A percentile compares a stretch with the other conserved stretches of the same genome.
Evolutionary conservation across 2,797 vertebrate species (phyloP).

Genomic region (Chaunax sp.): DNA sequence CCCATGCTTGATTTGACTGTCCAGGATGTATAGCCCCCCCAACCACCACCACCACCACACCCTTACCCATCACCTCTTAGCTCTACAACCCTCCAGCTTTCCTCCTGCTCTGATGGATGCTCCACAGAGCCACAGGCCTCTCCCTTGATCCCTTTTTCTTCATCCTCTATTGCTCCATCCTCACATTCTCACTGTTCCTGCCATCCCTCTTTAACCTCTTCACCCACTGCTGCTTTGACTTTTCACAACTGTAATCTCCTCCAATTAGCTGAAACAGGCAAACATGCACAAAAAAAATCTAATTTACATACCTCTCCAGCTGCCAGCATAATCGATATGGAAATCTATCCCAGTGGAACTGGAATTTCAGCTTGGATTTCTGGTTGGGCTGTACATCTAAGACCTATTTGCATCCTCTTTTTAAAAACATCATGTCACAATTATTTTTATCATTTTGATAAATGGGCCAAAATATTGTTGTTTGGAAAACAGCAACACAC

Average conservation of each 20-base stretch:
- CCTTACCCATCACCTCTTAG: background rate
- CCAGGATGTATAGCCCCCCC: background rate
- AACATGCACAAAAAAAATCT: background rate
- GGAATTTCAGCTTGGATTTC: background rate
- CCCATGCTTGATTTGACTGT: no score
- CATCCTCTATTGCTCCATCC: conserved; percentile 33
- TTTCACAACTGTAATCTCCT: background rate
- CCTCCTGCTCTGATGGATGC: conserved; percentile 18
- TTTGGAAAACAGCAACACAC: no score
- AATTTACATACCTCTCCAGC: conserved; percentile 9
- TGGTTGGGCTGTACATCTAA: no score
- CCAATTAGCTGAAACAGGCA: conserved; percentile 12
- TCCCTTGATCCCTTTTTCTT: conserved; percentile 39
- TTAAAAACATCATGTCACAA: no score
- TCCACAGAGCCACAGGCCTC: no score
- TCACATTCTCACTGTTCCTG: conserved; percentile 18
- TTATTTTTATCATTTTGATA: no score
- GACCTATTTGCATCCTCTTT: no score
- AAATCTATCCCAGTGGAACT: background rate
- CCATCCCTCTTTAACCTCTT: conserved; percentile 30
- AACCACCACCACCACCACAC: background rate
- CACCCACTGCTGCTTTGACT: conserved; percentile 4
- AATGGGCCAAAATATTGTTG: no score
- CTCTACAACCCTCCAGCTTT: conserved; percentile 2
- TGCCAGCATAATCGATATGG: background rate